These are phyloP conservation scores for Coenonympha arcania DNA, from an alignment of 2,888 invertebrate genomes.

Conservation along the genomic window DNA sequence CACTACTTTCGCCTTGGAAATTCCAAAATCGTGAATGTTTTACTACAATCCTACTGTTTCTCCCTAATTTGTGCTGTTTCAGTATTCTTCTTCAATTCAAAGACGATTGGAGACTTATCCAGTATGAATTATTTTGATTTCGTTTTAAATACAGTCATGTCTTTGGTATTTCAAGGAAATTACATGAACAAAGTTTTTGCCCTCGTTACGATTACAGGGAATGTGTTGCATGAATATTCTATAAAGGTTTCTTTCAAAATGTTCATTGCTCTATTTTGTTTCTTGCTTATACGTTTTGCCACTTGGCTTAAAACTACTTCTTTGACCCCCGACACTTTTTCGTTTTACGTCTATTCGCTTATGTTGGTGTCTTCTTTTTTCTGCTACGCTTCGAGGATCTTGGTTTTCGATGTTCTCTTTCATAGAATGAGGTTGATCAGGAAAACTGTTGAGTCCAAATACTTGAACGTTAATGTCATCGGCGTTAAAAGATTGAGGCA, in stretches of 20 bases:
- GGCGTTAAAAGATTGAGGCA: neutral
- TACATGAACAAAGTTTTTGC: neutral
- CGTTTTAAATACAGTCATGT: neutral
- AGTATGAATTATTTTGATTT: neutral
- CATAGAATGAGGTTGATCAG: neutral
- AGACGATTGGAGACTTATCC: neutral
- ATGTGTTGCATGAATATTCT: neutral
- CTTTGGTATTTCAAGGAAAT: neutral
- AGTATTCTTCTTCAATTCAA: neutral
- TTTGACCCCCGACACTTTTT: neutral
- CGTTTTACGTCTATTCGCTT: neutral
- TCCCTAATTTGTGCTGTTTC: neutral
- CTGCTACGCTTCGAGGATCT: neutral
- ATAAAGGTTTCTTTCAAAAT: neutral
- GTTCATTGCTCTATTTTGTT: neutral
- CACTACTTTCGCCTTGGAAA: neutral
- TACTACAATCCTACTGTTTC: neutral
- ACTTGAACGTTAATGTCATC: neutral
- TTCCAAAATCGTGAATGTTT: neutral
- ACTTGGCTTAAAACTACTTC: neutral
- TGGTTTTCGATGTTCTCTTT: neutral
- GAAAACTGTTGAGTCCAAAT: neutral
- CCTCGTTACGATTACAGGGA: neutral
- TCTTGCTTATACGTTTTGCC: neutral
- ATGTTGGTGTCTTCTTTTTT: neutral